Evolutionary conservation across 2,797 vertebrate species (phyloP).

Genomic region (Coendou prehensilis): DNA sequence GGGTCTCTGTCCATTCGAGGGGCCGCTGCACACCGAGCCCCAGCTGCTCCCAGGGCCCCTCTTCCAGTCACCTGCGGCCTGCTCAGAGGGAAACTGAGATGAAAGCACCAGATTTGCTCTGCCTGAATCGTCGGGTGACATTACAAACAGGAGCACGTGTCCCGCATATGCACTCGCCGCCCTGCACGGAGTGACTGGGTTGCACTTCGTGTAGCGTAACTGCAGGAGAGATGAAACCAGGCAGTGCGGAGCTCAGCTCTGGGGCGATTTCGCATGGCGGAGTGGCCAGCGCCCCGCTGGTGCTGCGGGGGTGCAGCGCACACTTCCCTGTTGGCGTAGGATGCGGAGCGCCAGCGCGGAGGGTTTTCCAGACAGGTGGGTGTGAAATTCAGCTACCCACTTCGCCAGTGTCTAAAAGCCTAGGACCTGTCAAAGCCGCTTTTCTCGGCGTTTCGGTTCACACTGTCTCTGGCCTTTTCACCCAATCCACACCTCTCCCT

Average conservation of each 20-base stretch:
- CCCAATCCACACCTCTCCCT: neutral
- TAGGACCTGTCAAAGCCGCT: constrained; percentile 68
- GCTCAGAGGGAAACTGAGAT: constrained; percentile 74
- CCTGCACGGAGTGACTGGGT: neutral
- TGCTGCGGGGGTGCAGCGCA: neutral
- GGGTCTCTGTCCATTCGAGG: constrained; percentile 1
- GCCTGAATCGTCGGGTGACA: constrained; percentile 68
- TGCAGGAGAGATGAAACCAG: constrained; percentile 78
- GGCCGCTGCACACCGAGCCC: neutral
- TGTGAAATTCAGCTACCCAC: neutral
- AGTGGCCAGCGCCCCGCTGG: constrained; percentile 57
- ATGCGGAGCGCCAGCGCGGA: neutral
- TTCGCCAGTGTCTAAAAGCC: constrained; percentile 55
- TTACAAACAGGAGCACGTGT: constrained; percentile 66
- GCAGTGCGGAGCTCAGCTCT: constrained; percentile 46
- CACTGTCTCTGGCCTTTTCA: neutral
- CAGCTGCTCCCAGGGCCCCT: neutral
- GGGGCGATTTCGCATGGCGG: constrained; percentile 59
- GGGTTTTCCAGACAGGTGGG: neutral
- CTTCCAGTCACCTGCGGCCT: constrained; percentile 10
- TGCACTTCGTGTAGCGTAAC: constrained; percentile 66
- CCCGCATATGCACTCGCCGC: constrained; percentile 50
- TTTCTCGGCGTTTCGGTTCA: constrained; percentile 41
- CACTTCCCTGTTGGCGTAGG: constrained; percentile 15
- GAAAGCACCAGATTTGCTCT: constrained; percentile 75